Conservation (phyloP, 2,888 invertebrate genomes). For the Agrotis segetum region DNA sequence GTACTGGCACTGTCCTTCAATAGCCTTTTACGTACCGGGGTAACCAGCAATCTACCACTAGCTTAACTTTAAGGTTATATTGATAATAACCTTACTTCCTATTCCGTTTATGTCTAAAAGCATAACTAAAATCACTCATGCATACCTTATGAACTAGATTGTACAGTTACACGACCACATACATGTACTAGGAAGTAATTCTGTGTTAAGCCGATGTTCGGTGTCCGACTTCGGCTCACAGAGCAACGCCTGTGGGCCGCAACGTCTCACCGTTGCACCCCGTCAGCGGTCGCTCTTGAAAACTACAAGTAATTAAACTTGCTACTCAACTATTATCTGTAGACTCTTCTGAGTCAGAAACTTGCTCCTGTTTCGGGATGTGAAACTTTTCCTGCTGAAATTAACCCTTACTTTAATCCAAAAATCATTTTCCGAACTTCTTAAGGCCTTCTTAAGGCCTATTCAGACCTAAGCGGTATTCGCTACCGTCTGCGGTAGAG, state of each 20-base stretch:
- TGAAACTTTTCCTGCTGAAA: conserved; percentile 83
- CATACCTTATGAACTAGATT: not conserved
- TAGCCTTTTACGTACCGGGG: too few relatives aligned
- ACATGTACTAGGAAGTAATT: conserved; percentile 36
- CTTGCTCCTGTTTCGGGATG: conserved; percentile 81
- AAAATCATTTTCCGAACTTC: conserved; percentile 73
- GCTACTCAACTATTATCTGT: conserved; percentile 87
- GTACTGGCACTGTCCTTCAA: too few relatives aligned
- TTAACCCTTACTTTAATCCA: conserved; percentile 79
- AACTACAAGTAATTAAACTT: conserved; percentile 88
- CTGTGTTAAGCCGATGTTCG: conserved; percentile 34
- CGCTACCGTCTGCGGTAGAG: too few relatives aligned
- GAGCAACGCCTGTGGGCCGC: conserved; percentile 35
- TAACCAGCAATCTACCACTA: not conserved
- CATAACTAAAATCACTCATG: conserved; percentile 1
- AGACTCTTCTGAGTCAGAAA: conserved; percentile 81
- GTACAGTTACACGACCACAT: conserved; percentile 1
- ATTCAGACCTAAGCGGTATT: too few relatives aligned
- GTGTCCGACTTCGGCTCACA: conserved; percentile 44
- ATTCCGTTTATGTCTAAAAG: not conserved
- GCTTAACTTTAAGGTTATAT: not conserved
- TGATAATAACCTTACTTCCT: not conserved
- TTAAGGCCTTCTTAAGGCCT: too few relatives aligned
- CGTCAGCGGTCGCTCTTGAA: conserved; percentile 71
- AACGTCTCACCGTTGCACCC: conserved; percentile 4